These are phyloP conservation scores for Lysandra bellargus DNA, from an alignment of 2,888 invertebrate species.

Conservation along the genomic window DNA sequence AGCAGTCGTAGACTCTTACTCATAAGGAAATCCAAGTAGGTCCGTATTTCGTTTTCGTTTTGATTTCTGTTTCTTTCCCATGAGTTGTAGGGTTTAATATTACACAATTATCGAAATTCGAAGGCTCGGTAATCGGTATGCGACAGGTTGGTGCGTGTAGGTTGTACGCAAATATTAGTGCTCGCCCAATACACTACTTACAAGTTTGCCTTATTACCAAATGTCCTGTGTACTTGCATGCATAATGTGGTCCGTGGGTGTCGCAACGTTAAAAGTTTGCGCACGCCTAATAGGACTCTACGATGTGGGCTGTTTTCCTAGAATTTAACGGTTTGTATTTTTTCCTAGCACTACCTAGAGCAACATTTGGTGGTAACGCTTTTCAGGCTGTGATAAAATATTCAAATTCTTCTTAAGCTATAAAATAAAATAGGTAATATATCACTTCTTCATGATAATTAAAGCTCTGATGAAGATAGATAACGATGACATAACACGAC, in stretches of 20 bases:
- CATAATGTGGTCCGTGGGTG: conserved; percentile 37
- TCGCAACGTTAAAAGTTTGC: conserved; percentile 19
- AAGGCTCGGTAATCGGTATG: conserved; percentile 51
- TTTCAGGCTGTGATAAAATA: background rate
- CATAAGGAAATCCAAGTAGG: background rate
- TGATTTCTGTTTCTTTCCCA: background rate
- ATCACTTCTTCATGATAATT: background rate
- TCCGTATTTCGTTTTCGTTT: background rate
- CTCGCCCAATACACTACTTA: conserved; percentile 65
- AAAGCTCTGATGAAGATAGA: conserved; percentile 4
- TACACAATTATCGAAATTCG: conserved; percentile 35
- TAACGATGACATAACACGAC: background rate
- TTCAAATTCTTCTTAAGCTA: background rate
- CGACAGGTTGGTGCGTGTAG: conserved; percentile 73
- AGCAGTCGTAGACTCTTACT: background rate
- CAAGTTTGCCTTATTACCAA: conserved; percentile 69
- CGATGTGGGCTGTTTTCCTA: background rate
- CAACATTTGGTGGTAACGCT: background rate
- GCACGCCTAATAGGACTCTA: background rate
- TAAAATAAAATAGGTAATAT: background rate
- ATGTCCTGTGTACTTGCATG: conserved; percentile 47
- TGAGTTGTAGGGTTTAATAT: background rate
- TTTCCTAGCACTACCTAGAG: background rate
- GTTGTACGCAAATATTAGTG: conserved; percentile 75
- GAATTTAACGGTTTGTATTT: background rate